Evolutionary conservation across 2,797 vertebrate species (phyloP).

Genomic region (Neosilurus mollespiculum): DNA sequence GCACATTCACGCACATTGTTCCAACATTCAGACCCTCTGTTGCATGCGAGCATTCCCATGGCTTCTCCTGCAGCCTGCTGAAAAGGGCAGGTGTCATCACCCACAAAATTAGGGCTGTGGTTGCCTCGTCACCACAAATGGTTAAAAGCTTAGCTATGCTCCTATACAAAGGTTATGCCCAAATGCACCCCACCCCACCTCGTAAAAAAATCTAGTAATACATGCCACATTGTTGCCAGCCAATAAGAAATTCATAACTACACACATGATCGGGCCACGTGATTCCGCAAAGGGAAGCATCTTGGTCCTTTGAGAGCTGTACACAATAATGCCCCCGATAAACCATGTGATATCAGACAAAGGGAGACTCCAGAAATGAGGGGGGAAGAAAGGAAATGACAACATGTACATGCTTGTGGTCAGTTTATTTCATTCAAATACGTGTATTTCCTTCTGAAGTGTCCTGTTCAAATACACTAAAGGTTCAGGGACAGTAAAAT

Average conservation of each 20-base stretch:
- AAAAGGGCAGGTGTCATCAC: slow-evolving; percentile 57
- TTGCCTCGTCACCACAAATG: slow-evolving; percentile 19
- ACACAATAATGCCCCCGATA: slow-evolving; percentile 69
- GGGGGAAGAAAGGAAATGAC: slow-evolving; percentile 40
- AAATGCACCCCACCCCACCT: slow-evolving; percentile 9
- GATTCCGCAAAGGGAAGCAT: slow-evolving; percentile 66
- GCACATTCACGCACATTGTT: slow-evolving; percentile 50
- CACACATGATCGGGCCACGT: slow-evolving; percentile 69
- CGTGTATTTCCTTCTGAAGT: neutral
- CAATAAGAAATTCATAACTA: slow-evolving; percentile 66
- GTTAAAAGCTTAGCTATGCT: slow-evolving; percentile 44
- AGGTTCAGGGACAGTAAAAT: neutral
- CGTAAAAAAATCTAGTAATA: slow-evolving; percentile 35
- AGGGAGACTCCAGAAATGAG: slow-evolving; percentile 54
- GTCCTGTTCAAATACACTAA: neutral
- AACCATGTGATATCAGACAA: slow-evolving; percentile 65
- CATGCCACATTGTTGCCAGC: slow-evolving; percentile 57
- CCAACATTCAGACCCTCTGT: slow-evolving; percentile 44
- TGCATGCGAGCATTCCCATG: slow-evolving; percentile 51
- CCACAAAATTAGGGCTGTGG: slow-evolving; percentile 44
- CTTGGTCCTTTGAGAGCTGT: slow-evolving; percentile 67
- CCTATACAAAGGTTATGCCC: slow-evolving; percentile 57
- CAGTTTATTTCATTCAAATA: slow-evolving; percentile 48
- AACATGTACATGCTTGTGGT: slow-evolving; percentile 27
- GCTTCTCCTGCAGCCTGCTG: slow-evolving; percentile 47